A percentile compares a stretch with the other conserved stretches of the same genome.
Evolutionary conservation across 2,888 invertebrate species (phyloP).

Genomic region (Hydropsyche betteni): DNA sequence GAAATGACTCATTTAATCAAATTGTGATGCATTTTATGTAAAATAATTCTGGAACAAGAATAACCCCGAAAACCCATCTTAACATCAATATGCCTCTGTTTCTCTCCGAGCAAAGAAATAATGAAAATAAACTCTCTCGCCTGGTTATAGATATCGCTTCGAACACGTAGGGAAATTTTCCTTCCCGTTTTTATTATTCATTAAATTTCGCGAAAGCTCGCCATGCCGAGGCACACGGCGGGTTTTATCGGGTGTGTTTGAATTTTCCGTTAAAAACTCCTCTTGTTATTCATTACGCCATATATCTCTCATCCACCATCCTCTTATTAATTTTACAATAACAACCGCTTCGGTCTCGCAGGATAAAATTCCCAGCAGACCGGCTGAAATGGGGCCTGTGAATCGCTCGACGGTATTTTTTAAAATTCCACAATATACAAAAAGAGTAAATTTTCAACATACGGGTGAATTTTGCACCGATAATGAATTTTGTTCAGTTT

Average conservation of each 20-base stretch:
- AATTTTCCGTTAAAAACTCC: conserved; percentile 6
- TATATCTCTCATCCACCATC: conserved; percentile 22
- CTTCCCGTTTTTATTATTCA: conserved; percentile 30
- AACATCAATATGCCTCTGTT: conserved; percentile 4
- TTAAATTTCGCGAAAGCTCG: conserved; percentile 23
- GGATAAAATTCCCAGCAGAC: conserved; percentile 5
- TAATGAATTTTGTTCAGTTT: no score
- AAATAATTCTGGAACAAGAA: no score
- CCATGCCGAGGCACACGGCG: background rate
- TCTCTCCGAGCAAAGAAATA: conserved; percentile 25
- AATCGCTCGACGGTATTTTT: no score
- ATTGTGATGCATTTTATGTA: no score
- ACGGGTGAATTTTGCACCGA: no score
- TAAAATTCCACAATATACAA: no score
- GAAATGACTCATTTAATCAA: no score
- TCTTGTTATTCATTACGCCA: conserved; percentile 29
- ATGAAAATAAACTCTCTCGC: conserved; percentile 9
- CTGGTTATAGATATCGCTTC: background rate
- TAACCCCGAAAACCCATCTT: background rate
- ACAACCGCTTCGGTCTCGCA: conserved; percentile 26
- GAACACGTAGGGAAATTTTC: conserved; percentile 20
- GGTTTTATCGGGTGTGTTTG: background rate
- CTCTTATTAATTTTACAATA: conserved; percentile 30
- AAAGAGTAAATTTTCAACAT: no score
- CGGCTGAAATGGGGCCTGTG: background rate